These are phyloP conservation scores for Percina caprodes DNA, from an alignment of 2,113 vertebrate species.

Conservation along the genomic window DNA sequence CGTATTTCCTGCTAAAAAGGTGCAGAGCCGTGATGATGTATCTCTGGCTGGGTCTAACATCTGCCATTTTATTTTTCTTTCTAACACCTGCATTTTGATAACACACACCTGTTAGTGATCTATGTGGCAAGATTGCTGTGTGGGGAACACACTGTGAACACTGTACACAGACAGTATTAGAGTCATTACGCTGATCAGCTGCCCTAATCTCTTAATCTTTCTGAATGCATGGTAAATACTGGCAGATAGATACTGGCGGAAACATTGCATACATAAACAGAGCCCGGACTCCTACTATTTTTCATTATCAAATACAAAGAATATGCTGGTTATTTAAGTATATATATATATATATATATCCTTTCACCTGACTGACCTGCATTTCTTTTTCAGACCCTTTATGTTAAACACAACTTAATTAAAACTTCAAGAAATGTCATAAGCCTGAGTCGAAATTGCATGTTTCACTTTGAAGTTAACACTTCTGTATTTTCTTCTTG, in stretches of 20 bases:
- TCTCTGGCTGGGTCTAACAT: conserved; percentile 26
- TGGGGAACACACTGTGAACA: not conserved
- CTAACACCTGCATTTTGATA: conserved; percentile 45
- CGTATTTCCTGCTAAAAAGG: conserved; percentile 1
- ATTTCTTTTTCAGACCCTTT: not conserved
- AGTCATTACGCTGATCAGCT: conserved; percentile 22
- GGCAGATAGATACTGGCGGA: not conserved
- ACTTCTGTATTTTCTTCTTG: not conserved
- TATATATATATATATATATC: too few species aligned
- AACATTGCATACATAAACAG: not conserved
- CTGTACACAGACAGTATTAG: not conserved
- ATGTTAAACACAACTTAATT: not conserved
- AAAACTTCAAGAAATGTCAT: not conserved
- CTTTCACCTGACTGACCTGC: not conserved
- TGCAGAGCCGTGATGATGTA: not conserved
- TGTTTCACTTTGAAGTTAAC: not conserved
- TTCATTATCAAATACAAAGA: not conserved
- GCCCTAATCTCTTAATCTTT: conserved; percentile 50
- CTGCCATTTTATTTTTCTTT: conserved; percentile 29
- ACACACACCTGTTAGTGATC: conserved; percentile 27
- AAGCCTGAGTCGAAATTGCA: not conserved
- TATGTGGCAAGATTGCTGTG: not conserved
- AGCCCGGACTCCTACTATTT: not conserved
- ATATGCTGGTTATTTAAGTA: too few species aligned
- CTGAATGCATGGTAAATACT: conserved; percentile 10